Base-by-base conservation (phyloP, 1,140 invertebrate genomes). In the Drosophila ohnishii region DNA sequence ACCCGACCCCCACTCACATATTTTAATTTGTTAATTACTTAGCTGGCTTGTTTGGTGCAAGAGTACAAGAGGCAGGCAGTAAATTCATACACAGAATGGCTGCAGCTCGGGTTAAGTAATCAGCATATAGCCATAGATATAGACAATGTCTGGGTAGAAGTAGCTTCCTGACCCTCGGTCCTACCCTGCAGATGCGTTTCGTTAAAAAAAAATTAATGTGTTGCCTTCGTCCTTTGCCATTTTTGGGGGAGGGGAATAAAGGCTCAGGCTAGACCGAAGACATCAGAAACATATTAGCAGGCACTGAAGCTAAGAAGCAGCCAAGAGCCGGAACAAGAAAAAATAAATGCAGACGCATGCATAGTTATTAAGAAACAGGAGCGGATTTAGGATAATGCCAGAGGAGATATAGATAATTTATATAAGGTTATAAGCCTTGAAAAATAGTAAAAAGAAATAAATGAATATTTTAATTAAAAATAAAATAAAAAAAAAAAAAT, bases 1-100 rank as follows among this genome's bases (percentile, higher is more conserved):
- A 13, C 14, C 16, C 16, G 0, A 28, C 30, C 19, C 65, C 30
- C 45, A 37, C n/a, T 72, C 72, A 76, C 70, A 87, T 79, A 86
- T 87, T 79, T 87, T 87, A 82, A 86, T 79, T 87, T 86, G 83
- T 87, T 86, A 87, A 86, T 86, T 86, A 86, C 82, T 87, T 87
- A 78, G 81, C 82, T 75, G 69, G 51, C 65, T 60, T 35, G 13
- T 42, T 62, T 62, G 69, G 45, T 64, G 62, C 51, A 19, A 25
- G 58, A 55, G 42, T 13, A 34, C 32, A 5, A 28, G 57, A 51
- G 53, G 59, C 65, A 51, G 48, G 75, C 65, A 59, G 70, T 78
- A 78, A 78, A 86, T 86, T 86, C 71, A 86, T 82, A 66, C 69
- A 60, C 75, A 37, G 42, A 70, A 82, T 70, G 56, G 70, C 75